phyloP scores from a whole-genome alignment of 2,113 vertebrate species.

The Grammomys dolichurus region DNA sequence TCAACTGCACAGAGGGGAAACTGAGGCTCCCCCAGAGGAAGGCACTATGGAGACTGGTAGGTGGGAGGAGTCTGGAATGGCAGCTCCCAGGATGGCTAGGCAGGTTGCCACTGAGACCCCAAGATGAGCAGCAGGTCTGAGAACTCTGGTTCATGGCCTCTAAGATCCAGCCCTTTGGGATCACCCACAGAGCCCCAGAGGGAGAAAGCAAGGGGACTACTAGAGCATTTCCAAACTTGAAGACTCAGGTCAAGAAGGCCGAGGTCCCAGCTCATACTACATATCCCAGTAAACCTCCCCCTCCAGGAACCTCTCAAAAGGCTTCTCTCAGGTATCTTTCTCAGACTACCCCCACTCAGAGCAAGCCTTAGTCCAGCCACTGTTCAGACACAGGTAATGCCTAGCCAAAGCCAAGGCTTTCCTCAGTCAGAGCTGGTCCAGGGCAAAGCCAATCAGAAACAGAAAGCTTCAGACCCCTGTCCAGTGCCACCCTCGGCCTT shows the following conservation, averaged over 20 bases:
- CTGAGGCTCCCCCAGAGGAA: background rate
- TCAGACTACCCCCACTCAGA: background rate
- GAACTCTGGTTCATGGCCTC: background rate
- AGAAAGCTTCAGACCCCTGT: background rate
- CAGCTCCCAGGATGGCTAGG: background rate
- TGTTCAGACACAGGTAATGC: background rate
- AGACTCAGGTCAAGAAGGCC: background rate
- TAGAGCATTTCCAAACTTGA: background rate
- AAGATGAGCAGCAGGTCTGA: background rate
- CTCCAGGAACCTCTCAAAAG: background rate
- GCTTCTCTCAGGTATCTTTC: background rate
- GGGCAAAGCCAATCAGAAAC: background rate
- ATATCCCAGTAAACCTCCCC: background rate
- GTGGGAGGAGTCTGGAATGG: background rate
- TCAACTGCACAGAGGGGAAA: background rate
- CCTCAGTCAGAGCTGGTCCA: background rate
- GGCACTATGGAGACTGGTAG: background rate
- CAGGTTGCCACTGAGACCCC: background rate
- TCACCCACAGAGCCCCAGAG: background rate
- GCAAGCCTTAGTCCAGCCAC: background rate
- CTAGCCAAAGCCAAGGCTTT: background rate
- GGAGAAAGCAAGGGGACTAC: background rate
- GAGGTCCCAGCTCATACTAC: no score
- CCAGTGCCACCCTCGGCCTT: background rate
- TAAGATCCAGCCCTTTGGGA: background rate